Evolutionary conservation across 2,888 invertebrate genomes (phyloP).

Genomic region (Thymelicus acteon): DNA sequence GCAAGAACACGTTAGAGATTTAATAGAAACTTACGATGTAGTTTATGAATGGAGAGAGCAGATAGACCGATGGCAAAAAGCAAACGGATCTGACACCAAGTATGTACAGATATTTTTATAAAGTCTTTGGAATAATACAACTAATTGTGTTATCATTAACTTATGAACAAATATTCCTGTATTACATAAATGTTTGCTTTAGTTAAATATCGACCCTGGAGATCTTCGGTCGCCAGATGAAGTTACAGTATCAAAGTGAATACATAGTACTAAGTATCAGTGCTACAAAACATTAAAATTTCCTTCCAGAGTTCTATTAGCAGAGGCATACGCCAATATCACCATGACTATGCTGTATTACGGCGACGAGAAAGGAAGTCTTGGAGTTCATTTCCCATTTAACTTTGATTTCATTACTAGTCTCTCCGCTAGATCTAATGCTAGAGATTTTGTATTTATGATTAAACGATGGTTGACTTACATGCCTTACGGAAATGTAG

Average conservation of each 20-base stretch:
- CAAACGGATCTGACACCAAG: conserved; percentile 72
- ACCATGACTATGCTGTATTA: conserved; percentile 86
- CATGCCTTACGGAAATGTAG: conserved; percentile 82
- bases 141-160: no score
- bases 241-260: neutral
- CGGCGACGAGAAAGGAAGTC: conserved; percentile 69
- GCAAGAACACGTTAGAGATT: conserved; percentile 87
- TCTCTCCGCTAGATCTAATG: conserved; percentile 71
- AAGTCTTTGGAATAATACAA: no score
- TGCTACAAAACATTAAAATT: conserved; percentile 3
- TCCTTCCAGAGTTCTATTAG: conserved; percentile 80
- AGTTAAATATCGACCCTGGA: neutral
- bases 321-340: conserved; percentile 86
- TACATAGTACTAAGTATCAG: neutral
- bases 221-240: neutral
- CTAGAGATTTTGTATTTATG: conserved; percentile 74
- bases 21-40: conserved; percentile 82
- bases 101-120: conserved; percentile 46
- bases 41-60: conserved; percentile 84
- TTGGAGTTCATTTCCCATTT: conserved; percentile 87
- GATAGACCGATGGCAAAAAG: conserved; percentile 74
- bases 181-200: neutral
- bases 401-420: conserved; percentile 86
- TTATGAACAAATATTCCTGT: neutral
- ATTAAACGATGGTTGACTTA: conserved; percentile 85